phyloP scores from a whole-genome alignment of 2,797 vertebrate species.

The Xenentodon cancila region DNA sequence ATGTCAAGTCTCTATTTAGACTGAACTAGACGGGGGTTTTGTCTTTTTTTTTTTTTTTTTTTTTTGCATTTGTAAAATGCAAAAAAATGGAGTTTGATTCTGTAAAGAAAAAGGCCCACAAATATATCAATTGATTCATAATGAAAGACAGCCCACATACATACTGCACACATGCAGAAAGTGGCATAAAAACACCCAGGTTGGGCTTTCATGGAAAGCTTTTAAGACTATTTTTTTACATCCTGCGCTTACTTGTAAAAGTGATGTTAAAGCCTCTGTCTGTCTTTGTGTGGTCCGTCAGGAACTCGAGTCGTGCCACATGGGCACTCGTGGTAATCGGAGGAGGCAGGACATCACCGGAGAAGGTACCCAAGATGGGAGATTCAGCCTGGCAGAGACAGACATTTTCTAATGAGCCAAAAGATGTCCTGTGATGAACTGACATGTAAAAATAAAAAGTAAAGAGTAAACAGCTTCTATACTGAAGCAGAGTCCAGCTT shows the following conservation, averaged over 20 bases:
- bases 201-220: slow-evolving; percentile 23
- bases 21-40: slow-evolving; percentile 37
- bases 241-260: slow-evolving; percentile 90
- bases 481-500: slow-evolving; percentile 3
- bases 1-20: slow-evolving; percentile 60
- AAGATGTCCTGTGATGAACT: background rate
- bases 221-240: slow-evolving; percentile 25
- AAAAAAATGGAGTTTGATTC: slow-evolving; percentile 29
- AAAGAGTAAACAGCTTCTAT: background rate
- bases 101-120: slow-evolving; percentile 22
- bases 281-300: slow-evolving; percentile 97
- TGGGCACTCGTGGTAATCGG: slow-evolving; percentile 97
- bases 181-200: background rate
- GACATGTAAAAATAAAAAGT: background rate
- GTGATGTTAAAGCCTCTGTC: slow-evolving; percentile 98
- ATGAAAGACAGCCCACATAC: slow-evolving; percentile 5
- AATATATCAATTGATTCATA: slow-evolving; percentile 48
- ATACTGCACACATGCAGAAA: no score
- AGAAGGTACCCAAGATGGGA: slow-evolving; percentile 95
- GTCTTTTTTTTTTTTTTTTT: background rate
- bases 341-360: slow-evolving; percentile 91
- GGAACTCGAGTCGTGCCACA: slow-evolving; percentile 94
- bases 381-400: slow-evolving; percentile 84
- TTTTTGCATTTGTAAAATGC: slow-evolving; percentile 1
- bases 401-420: slow-evolving; percentile 14